Percentiles rank a stretch among this genome's conserved stretches.
Conservation (phyloP, 1,140 invertebrate species). For the Saccostrea echinata region DNA sequence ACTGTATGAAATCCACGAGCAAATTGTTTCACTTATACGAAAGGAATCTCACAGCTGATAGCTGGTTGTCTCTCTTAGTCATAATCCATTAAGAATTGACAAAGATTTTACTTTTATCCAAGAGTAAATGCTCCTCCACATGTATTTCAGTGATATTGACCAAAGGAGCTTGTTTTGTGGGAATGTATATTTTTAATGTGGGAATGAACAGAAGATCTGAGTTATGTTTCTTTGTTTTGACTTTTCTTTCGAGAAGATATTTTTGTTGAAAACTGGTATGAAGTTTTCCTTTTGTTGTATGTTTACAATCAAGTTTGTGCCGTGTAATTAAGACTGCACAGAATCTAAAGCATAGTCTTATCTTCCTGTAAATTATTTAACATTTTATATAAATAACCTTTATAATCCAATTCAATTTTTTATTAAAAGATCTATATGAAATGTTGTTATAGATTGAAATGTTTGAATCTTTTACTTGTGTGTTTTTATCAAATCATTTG, state of each 20-base stretch:
- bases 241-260: background rate
- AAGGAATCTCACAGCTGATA: conserved; percentile 72
- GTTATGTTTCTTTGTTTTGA: background rate
- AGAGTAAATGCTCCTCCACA: background rate
- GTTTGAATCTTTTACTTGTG: background rate
- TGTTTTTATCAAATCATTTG: background rate
- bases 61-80: background rate
- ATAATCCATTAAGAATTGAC: background rate
- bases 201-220: background rate
- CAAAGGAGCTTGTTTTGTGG: background rate
- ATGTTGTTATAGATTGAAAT: background rate
- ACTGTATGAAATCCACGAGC: conserved; percentile 81
- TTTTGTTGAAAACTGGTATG: background rate
- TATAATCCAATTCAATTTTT: background rate
- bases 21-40: conserved; percentile 70
- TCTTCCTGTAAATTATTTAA: background rate
- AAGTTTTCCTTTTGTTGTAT: background rate
- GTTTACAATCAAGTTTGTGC: background rate
- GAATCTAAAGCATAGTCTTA: background rate
- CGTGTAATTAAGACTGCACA: background rate
- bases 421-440: background rate
- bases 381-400: background rate
- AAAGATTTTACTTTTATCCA: background rate
- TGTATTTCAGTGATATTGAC: background rate
- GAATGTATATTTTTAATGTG: background rate